A percentile compares a stretch with the other conserved stretches of the same genome.
Conservation (phyloP, 30 jellyfish, hydroid and myxozoan species). For the Cassiopea andromeda region DNA sequence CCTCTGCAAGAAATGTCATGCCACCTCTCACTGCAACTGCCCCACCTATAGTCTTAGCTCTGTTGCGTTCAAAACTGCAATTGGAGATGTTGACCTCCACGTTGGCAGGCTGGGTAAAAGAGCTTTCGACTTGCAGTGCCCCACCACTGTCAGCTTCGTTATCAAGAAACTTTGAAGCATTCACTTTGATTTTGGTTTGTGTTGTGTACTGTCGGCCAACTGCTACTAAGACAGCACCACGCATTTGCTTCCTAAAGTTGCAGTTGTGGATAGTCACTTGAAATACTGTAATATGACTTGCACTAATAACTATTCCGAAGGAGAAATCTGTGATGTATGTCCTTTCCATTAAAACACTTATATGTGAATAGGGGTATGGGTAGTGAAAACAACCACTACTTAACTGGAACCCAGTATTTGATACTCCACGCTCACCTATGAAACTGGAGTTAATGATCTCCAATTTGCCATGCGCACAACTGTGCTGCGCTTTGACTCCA, state of each 20-base stretch:
- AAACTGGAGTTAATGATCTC: not conserved
- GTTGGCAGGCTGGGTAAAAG: not conserved
- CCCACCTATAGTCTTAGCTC: slow-evolving; percentile 43
- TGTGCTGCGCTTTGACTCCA: slow-evolving; percentile 7
- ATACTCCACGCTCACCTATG: not conserved
- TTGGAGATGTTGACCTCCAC: not conserved
- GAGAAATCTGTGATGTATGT: slow-evolving; percentile 7
- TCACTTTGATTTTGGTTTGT: not conserved
- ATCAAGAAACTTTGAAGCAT: not conserved
- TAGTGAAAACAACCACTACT: not conserved
- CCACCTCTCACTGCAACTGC: slow-evolving; percentile 32
- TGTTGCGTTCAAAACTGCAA: slow-evolving; percentile 30
- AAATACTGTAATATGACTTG: not conserved
- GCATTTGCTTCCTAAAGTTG: slow-evolving; percentile 2
- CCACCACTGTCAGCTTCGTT: slow-evolving; percentile 38
- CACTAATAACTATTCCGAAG: not conserved
- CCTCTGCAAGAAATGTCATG: not conserved
- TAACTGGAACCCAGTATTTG: slow-evolving; percentile 1
- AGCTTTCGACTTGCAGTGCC: slow-evolving; percentile 17
- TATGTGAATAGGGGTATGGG: slow-evolving; percentile 13
- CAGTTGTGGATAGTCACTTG: not conserved
- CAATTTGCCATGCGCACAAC: not conserved
- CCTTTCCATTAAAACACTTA: not conserved
- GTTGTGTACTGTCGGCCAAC: not conserved
- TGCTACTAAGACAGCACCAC: slow-evolving; percentile 11